Evolutionary conservation across 2,888 invertebrate genomes (phyloP).

Genomic region (Aplocera efformata): DNA sequence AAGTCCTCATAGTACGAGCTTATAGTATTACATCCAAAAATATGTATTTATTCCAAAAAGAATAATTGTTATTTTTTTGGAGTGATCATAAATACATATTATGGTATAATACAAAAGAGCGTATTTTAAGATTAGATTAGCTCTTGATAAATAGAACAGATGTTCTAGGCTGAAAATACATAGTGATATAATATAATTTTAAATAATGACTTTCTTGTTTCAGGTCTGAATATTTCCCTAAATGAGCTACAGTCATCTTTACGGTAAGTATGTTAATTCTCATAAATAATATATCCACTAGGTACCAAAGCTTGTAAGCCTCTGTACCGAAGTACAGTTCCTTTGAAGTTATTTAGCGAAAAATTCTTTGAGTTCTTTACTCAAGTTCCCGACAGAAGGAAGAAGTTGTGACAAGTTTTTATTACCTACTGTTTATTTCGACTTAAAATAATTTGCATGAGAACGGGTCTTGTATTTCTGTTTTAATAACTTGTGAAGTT

Average conservation of each 20-base stretch:
- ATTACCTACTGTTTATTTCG: slow-evolving; percentile 6
- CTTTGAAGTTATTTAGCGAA: slow-evolving; percentile 10
- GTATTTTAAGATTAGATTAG: too few species aligned
- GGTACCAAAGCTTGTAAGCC: not conserved
- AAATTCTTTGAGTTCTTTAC: slow-evolving; percentile 13
- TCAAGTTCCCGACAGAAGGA: slow-evolving; percentile 9
- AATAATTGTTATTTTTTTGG: too few species aligned
- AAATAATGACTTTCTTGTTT: slow-evolving; percentile 31
- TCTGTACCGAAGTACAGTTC: slow-evolving; percentile 2
- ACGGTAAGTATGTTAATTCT: slow-evolving; percentile 49
- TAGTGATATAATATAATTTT: too few species aligned
- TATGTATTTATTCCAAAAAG: too few species aligned
- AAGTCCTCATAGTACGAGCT: too few species aligned
- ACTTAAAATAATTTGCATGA: too few species aligned
- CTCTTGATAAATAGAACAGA: too few species aligned
- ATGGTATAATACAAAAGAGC: too few species aligned
- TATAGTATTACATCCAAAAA: too few species aligned
- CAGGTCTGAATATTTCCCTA: slow-evolving; percentile 41
- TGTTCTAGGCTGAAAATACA: too few species aligned
- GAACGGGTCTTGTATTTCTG: not conserved
- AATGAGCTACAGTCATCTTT: slow-evolving; percentile 60
- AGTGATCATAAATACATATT: too few species aligned
- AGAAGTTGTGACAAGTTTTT: slow-evolving; percentile 25
- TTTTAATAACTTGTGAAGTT: not conserved
- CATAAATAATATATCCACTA: slow-evolving; percentile 1